Percentiles rank a stretch among this genome's conserved stretches.
Evolutionary conservation across 1,140 invertebrate genomes (phyloP).

Genomic region (Lutraria rhynchaena): DNA sequence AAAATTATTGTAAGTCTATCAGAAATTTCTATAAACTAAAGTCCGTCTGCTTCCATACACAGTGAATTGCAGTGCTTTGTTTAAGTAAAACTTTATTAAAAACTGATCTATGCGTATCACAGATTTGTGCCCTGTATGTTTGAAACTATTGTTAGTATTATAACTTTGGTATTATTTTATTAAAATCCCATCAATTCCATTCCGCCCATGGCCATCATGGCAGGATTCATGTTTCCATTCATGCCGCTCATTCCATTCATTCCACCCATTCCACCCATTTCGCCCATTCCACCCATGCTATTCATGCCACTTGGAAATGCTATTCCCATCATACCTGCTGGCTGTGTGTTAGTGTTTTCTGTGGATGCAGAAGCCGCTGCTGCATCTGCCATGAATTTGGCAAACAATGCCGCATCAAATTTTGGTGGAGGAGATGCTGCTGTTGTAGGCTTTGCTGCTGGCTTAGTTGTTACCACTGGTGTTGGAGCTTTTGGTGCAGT

Average conservation of each 20-base stretch:
- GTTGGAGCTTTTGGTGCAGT: neutral
- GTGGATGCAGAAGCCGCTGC: too few relatives aligned
- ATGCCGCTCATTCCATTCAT: neutral
- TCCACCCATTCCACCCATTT: neutral
- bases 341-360: neutral
- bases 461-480: neutral
- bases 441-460: neutral
- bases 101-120: too few relatives aligned
- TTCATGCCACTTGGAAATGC: slow-evolving; percentile 3
- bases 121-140: too few relatives aligned
- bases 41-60: too few relatives aligned
- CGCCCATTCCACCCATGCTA: neutral
- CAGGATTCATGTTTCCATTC: neutral
- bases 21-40: too few relatives aligned
- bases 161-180: too few relatives aligned
- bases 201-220: neutral
- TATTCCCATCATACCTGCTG: neutral
- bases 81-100: too few relatives aligned
- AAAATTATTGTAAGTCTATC: too few relatives aligned
- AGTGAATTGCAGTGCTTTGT: too few relatives aligned
- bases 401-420: neutral
- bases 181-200: slow-evolving; percentile 39
- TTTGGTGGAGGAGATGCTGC: neutral
- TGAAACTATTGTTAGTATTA: too few relatives aligned
- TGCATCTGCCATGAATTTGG: slow-evolving; percentile 1